Evolutionary conservation across 2,888 invertebrate species (phyloP), one percentile per base, ranked within the genome.

Genomic region (Ormia ochracea): DNA sequence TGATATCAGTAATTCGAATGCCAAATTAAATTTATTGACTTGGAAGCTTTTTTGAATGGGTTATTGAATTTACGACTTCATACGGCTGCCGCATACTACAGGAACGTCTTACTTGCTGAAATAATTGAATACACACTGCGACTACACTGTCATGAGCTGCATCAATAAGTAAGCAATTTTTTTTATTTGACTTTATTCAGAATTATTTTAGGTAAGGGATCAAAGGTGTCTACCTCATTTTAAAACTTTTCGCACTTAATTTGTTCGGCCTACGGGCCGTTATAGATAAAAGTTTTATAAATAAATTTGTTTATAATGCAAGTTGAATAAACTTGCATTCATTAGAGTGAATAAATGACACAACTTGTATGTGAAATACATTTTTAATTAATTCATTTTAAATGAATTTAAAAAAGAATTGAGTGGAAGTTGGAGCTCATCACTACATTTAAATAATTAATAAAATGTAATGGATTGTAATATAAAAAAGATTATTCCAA

Each of bases 311-410:
- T 45, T 45, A 14, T 6, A 23, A 17, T 45, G 4, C 23, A 56
- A 68, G 68, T 68, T 56, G 56, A 56, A 68, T 56, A 33, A 56
- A 56, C 56, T 45, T 23, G 12, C 5, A 2, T 17, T 36, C 6
- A 10, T 56, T 17, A 14, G 12, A 43, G 10, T 68, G 21, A 23
- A 17, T 68, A 14, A 31, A 21, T 21, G 14, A 52, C 17, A 4
- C 12, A 33, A 28, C 28, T 3, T 21, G 38, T 56, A 36, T 54
- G 68, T 56, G 33, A 45, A 56, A 68, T 56, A 68, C 56, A 68
- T 56, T 56, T 68, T 45, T 56, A 68, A 68, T 68, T 17, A 56
- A 33, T 33, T 38, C 26, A 9, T 17, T 21, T 14, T n/a, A 12
- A 33, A 45, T 45, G 19, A 9, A 33, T 3, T 33, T 61, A 45